Evolutionary conservation across 2,797 vertebrate species (phyloP).

Genomic region (Dryobates pubescens): DNA sequence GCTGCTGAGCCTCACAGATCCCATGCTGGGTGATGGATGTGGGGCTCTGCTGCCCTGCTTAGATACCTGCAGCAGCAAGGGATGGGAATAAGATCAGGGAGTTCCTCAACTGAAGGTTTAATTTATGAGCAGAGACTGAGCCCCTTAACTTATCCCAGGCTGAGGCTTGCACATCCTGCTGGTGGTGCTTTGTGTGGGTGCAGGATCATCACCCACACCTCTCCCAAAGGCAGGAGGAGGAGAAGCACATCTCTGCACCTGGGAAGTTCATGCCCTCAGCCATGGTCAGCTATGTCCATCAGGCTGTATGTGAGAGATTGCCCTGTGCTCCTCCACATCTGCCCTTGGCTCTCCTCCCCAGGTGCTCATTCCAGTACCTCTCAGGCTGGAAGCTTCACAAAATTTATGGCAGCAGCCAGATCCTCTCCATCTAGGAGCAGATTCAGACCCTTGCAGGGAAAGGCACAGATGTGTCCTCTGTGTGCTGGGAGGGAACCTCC

Average conservation of each 20-base stretch:
- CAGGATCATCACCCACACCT: not conserved
- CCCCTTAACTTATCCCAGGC: conserved; percentile 1
- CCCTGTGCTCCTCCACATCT: not conserved
- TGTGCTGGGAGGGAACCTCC: not conserved
- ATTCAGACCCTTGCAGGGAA: not conserved
- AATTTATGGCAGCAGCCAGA: not conserved
- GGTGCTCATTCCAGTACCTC: not conserved
- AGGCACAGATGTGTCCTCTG: accelerated
- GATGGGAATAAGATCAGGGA: conserved; percentile 45
- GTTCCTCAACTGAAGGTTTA: conserved; percentile 27
- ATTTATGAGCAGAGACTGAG: conserved; percentile 25
- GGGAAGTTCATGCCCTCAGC: not conserved
- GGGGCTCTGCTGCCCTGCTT: not conserved
- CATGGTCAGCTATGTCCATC: not conserved
- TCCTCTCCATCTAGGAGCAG: not conserved
- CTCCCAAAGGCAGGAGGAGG: not conserved
- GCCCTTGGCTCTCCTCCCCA: not conserved
- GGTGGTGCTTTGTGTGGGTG: not conserved
- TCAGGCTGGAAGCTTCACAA: not conserved
- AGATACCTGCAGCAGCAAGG: not conserved
- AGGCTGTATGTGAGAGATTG: not conserved
- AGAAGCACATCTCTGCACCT: not conserved
- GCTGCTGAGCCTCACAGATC: not conserved
- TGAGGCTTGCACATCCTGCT: not conserved
- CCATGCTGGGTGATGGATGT: not conserved